phyloP scores from a whole-genome alignment of 2,113 vertebrate species.

The Brienomyrus longianalis region DNA sequence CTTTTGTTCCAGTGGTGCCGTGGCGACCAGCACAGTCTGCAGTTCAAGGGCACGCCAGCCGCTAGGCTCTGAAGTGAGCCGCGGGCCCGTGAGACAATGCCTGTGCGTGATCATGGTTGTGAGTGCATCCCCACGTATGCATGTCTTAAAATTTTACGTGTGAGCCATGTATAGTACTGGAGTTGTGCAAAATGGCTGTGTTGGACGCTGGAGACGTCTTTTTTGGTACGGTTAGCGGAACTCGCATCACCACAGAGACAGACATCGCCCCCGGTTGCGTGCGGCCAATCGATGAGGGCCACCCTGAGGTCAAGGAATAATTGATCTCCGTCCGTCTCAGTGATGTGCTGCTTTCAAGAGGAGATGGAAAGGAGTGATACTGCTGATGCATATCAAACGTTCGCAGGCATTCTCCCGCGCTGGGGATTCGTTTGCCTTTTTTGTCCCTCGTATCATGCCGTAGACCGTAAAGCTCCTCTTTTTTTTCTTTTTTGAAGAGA shows the following conservation, averaged over 20 bases:
- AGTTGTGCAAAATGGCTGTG: slow-evolving; percentile 22
- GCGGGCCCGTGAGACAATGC: neutral
- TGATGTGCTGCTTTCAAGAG: slow-evolving; percentile 38
- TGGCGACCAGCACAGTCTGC: neutral
- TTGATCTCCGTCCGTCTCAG: slow-evolving; percentile 45
- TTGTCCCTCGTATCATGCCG: slow-evolving; percentile 17
- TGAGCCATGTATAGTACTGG: slow-evolving; percentile 31
- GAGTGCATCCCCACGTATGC: neutral
- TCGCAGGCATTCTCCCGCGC: neutral
- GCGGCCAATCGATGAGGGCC: slow-evolving; percentile 38
- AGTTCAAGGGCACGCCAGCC: neutral
- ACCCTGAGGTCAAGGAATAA: slow-evolving; percentile 47
- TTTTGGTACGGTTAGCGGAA: slow-evolving; percentile 22
- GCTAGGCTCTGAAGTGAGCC: neutral
- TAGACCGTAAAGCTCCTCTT: slow-evolving; percentile 25
- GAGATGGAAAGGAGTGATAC: slow-evolving; percentile 25
- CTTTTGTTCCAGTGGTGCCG: neutral
- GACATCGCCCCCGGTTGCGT: slow-evolving; percentile 30
- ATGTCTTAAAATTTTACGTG: slow-evolving; percentile 2
- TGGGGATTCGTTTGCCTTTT: slow-evolving; percentile 17
- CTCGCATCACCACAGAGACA: slow-evolving; percentile 25
- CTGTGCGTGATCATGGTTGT: neutral
- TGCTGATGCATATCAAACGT: slow-evolving; percentile 8
- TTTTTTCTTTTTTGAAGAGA: slow-evolving; percentile 25
- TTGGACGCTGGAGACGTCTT: slow-evolving; percentile 30